These are phyloP conservation scores for Lanius collurio DNA, from an alignment of 2,113 vertebrate genomes.

Conservation along the genomic window DNA sequence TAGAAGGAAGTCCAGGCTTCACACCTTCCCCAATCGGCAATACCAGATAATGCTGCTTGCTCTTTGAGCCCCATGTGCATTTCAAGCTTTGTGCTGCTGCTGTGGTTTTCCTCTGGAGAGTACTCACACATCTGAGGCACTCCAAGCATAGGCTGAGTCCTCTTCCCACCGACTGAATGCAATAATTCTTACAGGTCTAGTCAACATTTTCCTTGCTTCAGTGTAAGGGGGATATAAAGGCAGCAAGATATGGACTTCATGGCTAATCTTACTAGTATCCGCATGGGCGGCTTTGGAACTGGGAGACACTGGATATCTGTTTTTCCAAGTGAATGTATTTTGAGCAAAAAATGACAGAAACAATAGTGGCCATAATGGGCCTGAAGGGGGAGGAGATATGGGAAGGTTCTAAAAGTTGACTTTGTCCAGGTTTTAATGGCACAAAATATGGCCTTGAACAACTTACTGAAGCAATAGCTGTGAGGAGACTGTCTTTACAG, in stretches of 20 bases:
- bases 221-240: background rate
- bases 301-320: conserved; percentile 12
- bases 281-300: background rate
- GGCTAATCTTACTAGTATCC: conserved; percentile 2
- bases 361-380: background rate
- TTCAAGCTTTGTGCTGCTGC: background rate
- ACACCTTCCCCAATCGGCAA: background rate
- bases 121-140: rapidly evolving
- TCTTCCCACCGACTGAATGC: background rate
- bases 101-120: background rate
- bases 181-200: background rate
- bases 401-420: background rate
- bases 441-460: conserved; percentile 53
- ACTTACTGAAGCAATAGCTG: conserved; percentile 72
- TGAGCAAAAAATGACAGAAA: conserved; percentile 8
- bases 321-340: conserved; percentile 60
- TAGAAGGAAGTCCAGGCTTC: conserved; percentile 17
- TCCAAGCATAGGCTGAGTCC: background rate
- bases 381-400: background rate
- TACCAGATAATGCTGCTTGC: background rate
- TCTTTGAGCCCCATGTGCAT: background rate
- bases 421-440: conserved; percentile 34
- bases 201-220: background rate
- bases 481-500: conserved; percentile 39
- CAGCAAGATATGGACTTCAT: background rate